Conservation (phyloP, 2,888 invertebrate genomes). For the Andrena hattorfiana region DNA sequence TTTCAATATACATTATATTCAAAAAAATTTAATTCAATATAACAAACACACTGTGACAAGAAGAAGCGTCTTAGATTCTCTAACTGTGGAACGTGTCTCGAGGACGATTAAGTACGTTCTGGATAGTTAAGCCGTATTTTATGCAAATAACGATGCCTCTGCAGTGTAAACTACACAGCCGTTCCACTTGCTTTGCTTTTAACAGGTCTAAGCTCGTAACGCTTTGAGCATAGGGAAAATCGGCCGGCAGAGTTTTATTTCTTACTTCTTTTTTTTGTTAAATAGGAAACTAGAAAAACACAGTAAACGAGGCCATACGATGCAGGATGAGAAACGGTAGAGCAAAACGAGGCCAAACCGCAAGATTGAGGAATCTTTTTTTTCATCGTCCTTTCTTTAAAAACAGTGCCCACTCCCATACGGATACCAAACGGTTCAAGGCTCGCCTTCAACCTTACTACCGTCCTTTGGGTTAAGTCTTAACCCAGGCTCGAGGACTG, state of each 20-base stretch:
- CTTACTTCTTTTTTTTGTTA: not conserved
- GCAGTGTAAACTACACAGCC: not conserved
- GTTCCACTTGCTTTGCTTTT: constrained; percentile 46
- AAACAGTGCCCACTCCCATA: constrained; percentile 33
- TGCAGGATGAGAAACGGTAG: constrained; percentile 51
- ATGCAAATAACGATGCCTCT: too few relatives aligned
- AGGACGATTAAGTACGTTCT: too few relatives aligned
- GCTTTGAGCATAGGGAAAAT: constrained; percentile 40
- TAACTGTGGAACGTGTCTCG: too few relatives aligned
- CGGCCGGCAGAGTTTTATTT: constrained; percentile 28
- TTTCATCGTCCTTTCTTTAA: constrained; percentile 64
- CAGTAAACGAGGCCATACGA: constrained; percentile 60
- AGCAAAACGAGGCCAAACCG: constrained; percentile 66
- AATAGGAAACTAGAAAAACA: constrained; percentile 59
- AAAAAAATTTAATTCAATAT: too few relatives aligned
- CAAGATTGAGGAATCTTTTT: constrained; percentile 64
- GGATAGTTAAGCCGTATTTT: too few relatives aligned
- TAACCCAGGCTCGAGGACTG: too few relatives aligned
- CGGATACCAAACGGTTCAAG: not conserved
- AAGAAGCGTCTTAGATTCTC: too few relatives aligned
- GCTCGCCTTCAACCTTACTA: not conserved
- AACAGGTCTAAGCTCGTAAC: constrained; percentile 42
- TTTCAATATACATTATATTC: too few relatives aligned
- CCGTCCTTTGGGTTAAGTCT: too few relatives aligned
- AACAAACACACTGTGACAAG: too few relatives aligned